Conservation (phyloP, 2,113 vertebrate genomes). For the Columbina picui region DNA sequence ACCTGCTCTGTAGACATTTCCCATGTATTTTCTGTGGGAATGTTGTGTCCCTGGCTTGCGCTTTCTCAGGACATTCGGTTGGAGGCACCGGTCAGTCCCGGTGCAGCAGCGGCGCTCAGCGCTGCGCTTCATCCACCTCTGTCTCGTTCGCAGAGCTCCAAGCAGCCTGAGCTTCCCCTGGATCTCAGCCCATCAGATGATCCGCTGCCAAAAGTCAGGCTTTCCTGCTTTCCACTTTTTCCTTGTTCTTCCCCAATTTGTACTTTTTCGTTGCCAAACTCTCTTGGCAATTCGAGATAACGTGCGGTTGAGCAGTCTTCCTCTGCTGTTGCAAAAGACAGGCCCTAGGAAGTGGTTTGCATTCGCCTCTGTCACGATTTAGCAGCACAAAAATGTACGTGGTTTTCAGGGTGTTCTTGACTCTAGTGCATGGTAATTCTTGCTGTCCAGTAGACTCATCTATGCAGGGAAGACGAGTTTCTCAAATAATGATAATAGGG, state of each 20-base stretch:
- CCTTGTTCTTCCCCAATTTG: neutral
- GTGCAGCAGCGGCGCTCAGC: neutral
- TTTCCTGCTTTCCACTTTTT: neutral
- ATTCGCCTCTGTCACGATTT: neutral
- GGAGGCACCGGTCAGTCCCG: neutral
- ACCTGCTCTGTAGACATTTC: neutral
- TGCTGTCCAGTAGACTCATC: neutral
- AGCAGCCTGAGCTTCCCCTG: neutral
- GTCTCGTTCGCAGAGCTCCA: fast-evolving
- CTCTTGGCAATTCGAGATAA: neutral
- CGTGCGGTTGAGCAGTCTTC: neutral
- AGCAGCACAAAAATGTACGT: neutral
- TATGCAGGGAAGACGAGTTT: neutral
- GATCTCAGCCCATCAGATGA: conserved; percentile 1
- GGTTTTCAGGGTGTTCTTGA: neutral
- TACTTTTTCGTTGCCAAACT: neutral
- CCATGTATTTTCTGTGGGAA: neutral
- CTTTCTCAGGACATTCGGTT: neutral
- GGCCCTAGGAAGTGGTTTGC: neutral
- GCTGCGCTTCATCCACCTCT: neutral
- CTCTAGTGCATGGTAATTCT: neutral
- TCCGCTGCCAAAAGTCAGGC: neutral
- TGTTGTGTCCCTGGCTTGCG: neutral
- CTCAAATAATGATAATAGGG: neutral
- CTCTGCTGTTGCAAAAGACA: neutral